phyloP scores from a whole-genome alignment of 1,140 invertebrate species.

The Eubasilissa regina region DNA sequence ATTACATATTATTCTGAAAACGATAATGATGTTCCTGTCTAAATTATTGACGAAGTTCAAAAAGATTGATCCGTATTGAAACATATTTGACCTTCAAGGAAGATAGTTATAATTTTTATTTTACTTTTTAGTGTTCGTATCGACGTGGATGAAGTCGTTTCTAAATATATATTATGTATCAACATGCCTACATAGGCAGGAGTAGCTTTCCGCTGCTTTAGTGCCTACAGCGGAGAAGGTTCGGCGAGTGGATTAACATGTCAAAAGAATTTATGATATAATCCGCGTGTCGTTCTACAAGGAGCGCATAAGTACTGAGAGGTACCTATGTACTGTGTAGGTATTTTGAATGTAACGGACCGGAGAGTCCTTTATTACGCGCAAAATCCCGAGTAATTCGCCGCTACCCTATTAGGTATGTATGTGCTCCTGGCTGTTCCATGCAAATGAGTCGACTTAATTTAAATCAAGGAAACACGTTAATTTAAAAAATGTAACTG shows the following conservation, averaged over 20 bases:
- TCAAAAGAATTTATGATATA: constrained; percentile 59
- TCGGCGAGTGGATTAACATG: constrained; percentile 56
- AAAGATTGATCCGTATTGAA: too few relatives aligned
- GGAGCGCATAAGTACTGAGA: constrained; percentile 4
- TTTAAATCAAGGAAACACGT: constrained; percentile 16
- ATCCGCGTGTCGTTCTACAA: constrained; percentile 40
- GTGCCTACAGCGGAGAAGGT: constrained; percentile 23
- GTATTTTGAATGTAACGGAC: constrained; percentile 38
- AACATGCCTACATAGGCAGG: constrained; percentile 37
- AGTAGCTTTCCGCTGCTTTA: neutral
- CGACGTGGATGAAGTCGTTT: constrained; percentile 22
- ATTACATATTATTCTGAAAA: too few relatives aligned
- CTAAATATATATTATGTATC: constrained; percentile 39
- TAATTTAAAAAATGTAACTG: neutral
- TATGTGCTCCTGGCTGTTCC: constrained; percentile 29
- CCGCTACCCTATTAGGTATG: constrained; percentile 16
- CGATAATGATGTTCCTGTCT: too few relatives aligned
- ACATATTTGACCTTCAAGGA: neutral
- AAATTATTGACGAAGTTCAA: too few relatives aligned
- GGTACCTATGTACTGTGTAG: neutral
- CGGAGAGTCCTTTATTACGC: constrained; percentile 45
- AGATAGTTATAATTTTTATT: neutral
- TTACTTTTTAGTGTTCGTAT: constrained; percentile 1
- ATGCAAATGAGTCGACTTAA: constrained; percentile 40
- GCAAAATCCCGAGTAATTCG: constrained; percentile 42